These are phyloP conservation scores for Caerostris extrusa DNA, from an alignment of 1,140 invertebrate genomes.

Conservation along the genomic window DNA sequence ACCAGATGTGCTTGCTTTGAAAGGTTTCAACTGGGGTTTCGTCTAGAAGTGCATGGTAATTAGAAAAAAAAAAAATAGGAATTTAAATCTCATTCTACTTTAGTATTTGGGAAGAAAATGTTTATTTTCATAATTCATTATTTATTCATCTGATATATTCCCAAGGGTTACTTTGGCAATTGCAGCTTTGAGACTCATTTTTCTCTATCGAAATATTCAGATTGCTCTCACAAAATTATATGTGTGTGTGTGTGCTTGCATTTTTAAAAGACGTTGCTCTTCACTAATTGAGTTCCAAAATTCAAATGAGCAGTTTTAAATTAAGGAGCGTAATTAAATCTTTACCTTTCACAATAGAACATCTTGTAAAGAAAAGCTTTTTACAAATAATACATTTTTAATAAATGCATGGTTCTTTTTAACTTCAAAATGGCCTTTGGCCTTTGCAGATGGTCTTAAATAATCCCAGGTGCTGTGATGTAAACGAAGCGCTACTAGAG, in stretches of 20 bases:
- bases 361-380: not conserved
- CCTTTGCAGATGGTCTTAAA: not conserved
- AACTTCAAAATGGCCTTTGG: not conserved
- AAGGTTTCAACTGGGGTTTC: not conserved
- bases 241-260: not conserved
- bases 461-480: too few species aligned
- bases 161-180: not conserved
- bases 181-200: not conserved
- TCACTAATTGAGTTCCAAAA: not conserved
- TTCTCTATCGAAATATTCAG: not conserved
- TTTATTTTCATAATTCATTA: slow-evolving; percentile 3
- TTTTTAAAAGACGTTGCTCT: not conserved
- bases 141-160: not conserved
- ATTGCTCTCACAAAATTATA: not conserved
- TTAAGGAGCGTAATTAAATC: not conserved
- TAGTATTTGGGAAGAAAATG: not conserved
- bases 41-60: not conserved
- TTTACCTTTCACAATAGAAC: not conserved
- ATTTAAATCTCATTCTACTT: not conserved
- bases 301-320: slow-evolving; percentile 10
- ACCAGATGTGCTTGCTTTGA: not conserved
- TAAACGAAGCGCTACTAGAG: too few species aligned
- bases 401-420: not conserved
- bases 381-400: not conserved
- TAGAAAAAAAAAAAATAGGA: not conserved